These are phyloP conservation scores for Magallana angulata DNA, from an alignment of 1,140 invertebrate genomes.

Conservation along the genomic window DNA sequence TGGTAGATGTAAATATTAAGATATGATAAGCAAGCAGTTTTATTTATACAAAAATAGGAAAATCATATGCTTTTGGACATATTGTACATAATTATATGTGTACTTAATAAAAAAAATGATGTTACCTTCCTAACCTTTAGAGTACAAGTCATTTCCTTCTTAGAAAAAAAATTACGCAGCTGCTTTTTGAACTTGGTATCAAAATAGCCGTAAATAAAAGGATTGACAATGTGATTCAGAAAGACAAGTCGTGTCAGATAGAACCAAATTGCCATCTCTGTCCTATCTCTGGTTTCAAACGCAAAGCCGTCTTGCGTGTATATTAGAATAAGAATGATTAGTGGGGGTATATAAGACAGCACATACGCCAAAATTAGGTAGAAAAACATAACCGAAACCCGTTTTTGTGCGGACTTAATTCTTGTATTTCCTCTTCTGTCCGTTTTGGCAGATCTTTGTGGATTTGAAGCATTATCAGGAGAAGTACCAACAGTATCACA, in stretches of 20 bases:
- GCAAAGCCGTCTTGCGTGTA: too few relatives aligned
- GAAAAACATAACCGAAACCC: not conserved
- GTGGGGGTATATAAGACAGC: not conserved
- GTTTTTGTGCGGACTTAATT: not conserved
- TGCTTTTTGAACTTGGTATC: conserved; percentile 11
- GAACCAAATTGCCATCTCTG: not conserved
- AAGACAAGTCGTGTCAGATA: conserved; percentile 33
- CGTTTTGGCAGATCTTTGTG: not conserved
- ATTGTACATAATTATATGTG: too few relatives aligned
- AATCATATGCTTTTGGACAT: too few relatives aligned
- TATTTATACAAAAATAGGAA: too few relatives aligned
- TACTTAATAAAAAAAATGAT: too few relatives aligned
- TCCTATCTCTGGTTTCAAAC: too few relatives aligned
- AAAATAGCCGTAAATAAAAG: conserved; percentile 46
- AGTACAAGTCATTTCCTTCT: not conserved
- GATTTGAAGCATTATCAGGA: not conserved
- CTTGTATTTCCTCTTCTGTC: not conserved
- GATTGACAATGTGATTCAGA: conserved; percentile 45
- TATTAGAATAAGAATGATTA: not conserved
- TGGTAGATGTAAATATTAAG: too few relatives aligned
- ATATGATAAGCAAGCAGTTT: too few relatives aligned
- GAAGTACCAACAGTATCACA: too few relatives aligned
- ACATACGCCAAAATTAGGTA: not conserved
- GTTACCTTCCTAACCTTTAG: too few relatives aligned
- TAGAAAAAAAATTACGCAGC: not conserved